Conservation (phyloP, 2,797 vertebrate species). For the Pterois miles region DNA sequence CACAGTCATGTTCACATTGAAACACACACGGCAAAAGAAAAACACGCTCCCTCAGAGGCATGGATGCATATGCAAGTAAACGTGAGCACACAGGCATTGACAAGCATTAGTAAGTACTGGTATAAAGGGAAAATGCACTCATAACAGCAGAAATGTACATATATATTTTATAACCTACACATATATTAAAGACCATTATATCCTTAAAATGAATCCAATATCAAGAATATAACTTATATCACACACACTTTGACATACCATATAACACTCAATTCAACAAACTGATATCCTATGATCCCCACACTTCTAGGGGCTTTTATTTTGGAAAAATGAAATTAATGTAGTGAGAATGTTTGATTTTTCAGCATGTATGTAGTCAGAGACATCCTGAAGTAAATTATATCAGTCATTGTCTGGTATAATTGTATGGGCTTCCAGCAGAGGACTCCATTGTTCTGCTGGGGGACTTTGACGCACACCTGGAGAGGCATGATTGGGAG, state of each 20-base stretch:
- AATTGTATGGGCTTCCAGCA: no score
- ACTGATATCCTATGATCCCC: no score
- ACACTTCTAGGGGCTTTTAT: no score
- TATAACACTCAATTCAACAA: not conserved
- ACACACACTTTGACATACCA: not conserved
- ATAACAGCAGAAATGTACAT: not conserved
- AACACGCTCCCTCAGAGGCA: not conserved
- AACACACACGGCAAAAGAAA: not conserved
- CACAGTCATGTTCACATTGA: not conserved
- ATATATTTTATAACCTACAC: not conserved
- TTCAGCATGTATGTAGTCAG: no score
- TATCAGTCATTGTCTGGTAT: no score
- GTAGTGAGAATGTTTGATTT: no score
- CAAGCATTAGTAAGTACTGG: not conserved
- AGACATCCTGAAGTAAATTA: no score
- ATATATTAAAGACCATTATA: not conserved
- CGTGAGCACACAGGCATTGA: not conserved
- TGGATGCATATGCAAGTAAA: not conserved
- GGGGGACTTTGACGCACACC: no score
- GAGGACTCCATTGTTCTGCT: no score
- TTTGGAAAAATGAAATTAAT: no score
- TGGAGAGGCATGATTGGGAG: no score
- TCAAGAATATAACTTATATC: not conserved
- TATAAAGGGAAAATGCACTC: not conserved
- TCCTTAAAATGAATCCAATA: not conserved